Base-by-base conservation (phyloP, 2,888 invertebrate species). In the Platerodrilus igneus region DNA sequence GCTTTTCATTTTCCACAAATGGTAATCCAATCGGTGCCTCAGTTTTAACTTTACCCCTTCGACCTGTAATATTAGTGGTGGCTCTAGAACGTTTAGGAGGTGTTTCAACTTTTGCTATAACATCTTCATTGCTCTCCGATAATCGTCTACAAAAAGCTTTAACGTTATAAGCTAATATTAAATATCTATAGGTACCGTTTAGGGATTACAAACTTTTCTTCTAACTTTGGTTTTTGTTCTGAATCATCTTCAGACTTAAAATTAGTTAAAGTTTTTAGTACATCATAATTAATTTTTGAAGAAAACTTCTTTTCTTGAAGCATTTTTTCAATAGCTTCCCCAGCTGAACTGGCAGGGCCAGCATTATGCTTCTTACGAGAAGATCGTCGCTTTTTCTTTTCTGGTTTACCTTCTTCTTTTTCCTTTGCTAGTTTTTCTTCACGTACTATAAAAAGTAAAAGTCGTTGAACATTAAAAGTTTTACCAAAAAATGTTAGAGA, bases 261-360 rank as follows among this genome's bases (percentile, higher is more conserved):
- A n/a, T 21, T 21, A 51, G 79, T 84, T 37, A 95, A 70, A 53
- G 85, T 87, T 66, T 87, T 88, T 41, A 97, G 70, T 21, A 96
- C 95, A 54, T 97, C 96, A 61, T 99, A 99, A 69, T 99, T 96
- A 37, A 99, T 95, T 75, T 99, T 99, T 3, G 81, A 83, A 2
- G 97, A 97, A 50, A 97, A 86, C 62, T 89, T 89, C 69, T 94
- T 94, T 64, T 96, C 96, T 52, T 87, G 89, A 11, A 97, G 71
- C 81, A 97, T 93, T 70, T 93, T 94, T 63, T 92, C 91, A 27
- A 97, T 92, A 0, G 96, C 96, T 69, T 96, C 95, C 2, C 87
- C 89, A 37, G 78, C 77, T 0, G 81, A 80, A 40, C 68, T 77
- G 0, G 84, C 81, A 1, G 83, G 83, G 20, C 76, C 77, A 25